Conservation (phyloP, 2,888 invertebrate species). For the Saturnia japonica region DNA sequence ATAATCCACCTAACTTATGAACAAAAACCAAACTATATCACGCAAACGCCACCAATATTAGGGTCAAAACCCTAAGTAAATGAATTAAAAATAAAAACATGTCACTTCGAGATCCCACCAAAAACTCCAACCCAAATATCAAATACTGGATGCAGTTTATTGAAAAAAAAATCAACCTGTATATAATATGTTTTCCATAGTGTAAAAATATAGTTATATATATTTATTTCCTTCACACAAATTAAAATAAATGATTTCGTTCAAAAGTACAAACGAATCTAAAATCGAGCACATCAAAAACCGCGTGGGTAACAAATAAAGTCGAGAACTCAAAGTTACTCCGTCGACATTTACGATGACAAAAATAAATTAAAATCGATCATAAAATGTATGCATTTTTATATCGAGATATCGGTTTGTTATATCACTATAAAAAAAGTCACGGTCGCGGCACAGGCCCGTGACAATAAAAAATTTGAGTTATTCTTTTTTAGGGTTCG, state of each 20-base stretch:
- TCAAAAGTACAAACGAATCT: not conserved
- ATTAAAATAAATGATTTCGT: not conserved
- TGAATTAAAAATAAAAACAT: no score
- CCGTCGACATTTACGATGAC: constrained; percentile 72
- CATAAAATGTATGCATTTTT: constrained; percentile 62
- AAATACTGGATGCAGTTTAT: no score
- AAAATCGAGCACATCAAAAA: constrained; percentile 57
- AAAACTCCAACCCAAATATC: no score
- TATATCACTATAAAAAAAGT: constrained; percentile 62
- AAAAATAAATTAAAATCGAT: constrained; percentile 74
- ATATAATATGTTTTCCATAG: no score
- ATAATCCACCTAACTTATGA: no score
- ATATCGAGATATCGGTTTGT: constrained; percentile 70
- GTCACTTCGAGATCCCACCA: no score
- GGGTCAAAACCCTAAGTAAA: no score
- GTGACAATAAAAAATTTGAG: constrained; percentile 64
- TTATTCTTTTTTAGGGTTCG: constrained; percentile 58
- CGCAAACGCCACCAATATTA: no score
- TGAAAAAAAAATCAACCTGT: no score
- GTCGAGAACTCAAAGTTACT: constrained; percentile 54
- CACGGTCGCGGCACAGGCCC: constrained; percentile 45
- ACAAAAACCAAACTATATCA: no score
- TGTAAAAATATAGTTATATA: not conserved
- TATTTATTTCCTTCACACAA: not conserved
- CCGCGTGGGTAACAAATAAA: constrained; percentile 67